Conservation (phyloP, 2,797 vertebrate genomes). For the Carduelis carduelis region DNA sequence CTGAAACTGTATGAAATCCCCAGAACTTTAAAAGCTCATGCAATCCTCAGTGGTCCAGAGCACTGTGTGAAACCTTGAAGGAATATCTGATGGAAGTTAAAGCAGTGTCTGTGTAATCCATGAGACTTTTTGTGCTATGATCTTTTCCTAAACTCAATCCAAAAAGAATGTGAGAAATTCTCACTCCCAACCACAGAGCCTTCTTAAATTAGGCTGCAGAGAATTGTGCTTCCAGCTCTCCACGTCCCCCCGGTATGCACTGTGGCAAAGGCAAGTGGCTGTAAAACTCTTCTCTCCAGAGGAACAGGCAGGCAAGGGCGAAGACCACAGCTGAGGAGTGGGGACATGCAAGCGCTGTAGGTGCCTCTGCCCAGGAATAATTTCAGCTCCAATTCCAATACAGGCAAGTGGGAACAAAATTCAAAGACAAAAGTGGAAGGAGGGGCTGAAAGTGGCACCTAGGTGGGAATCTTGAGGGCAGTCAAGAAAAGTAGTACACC, state of each 20-base stretch:
- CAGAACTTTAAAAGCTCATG: background rate
- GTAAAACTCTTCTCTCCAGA: background rate
- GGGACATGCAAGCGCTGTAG: background rate
- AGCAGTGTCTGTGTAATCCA: background rate
- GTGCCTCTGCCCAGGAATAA: background rate
- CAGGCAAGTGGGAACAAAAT: background rate
- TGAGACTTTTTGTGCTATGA: slow-evolving; percentile 6
- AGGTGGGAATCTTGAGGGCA: background rate
- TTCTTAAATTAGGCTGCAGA: background rate
- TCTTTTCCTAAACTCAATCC: slow-evolving; percentile 11
- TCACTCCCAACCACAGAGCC: background rate
- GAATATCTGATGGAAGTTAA: background rate
- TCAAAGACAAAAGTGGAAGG: background rate
- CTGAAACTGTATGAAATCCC: background rate
- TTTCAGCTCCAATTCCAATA: background rate
- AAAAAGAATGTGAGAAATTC: background rate
- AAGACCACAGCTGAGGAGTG: background rate
- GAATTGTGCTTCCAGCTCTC: background rate
- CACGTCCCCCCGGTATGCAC: background rate
- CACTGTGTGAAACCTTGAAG: background rate
- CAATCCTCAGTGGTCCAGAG: background rate
- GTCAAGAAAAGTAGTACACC: background rate
- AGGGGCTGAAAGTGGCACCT: background rate
- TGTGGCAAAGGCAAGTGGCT: background rate
- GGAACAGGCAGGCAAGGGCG: background rate